These are phyloP conservation scores for Cantharis lateralis DNA, from an alignment of 2,888 invertebrate species.

Conservation along the genomic window DNA sequence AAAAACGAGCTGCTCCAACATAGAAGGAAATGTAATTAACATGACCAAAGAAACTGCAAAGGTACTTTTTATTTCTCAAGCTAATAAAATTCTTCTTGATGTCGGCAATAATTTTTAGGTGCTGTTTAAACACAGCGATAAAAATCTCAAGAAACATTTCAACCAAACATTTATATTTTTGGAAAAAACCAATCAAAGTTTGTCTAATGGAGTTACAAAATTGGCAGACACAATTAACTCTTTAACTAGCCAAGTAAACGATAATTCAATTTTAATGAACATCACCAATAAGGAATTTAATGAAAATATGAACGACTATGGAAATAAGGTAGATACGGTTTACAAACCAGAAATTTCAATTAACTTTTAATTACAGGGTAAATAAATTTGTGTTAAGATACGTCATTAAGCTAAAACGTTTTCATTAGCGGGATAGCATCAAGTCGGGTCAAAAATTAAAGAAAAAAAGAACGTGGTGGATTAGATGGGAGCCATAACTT, in stretches of 20 bases:
- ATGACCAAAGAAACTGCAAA: slow-evolving; percentile 42
- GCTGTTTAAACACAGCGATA: slow-evolving; percentile 1
- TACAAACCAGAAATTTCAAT: background rate
- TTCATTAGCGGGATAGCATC: background rate
- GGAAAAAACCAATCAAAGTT: slow-evolving; percentile 6
- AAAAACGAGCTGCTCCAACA: slow-evolving; percentile 41
- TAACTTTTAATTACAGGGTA: background rate
- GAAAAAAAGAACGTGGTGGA: background rate
- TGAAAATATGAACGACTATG: slow-evolving; percentile 47
- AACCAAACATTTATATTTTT: slow-evolving; percentile 2
- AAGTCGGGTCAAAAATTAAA: background rate
- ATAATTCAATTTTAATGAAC: slow-evolving; percentile 24
- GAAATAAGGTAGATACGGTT: slow-evolving; percentile 43
- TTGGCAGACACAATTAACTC: background rate
- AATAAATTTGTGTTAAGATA: background rate
- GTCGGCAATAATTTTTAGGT: background rate
- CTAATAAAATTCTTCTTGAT: background rate
- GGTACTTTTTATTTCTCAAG: slow-evolving; percentile 35
- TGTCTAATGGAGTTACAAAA: background rate
- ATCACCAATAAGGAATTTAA: slow-evolving; percentile 42
- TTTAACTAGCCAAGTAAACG: slow-evolving; percentile 1
- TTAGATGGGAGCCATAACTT: background rate
- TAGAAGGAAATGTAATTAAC: slow-evolving; percentile 45
- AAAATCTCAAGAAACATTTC: background rate
- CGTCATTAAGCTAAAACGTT: background rate